Conservation (phyloP, 30 jellyfish, hydroid and myxozoan genomes). For the Rhopilema esculentum region DNA sequence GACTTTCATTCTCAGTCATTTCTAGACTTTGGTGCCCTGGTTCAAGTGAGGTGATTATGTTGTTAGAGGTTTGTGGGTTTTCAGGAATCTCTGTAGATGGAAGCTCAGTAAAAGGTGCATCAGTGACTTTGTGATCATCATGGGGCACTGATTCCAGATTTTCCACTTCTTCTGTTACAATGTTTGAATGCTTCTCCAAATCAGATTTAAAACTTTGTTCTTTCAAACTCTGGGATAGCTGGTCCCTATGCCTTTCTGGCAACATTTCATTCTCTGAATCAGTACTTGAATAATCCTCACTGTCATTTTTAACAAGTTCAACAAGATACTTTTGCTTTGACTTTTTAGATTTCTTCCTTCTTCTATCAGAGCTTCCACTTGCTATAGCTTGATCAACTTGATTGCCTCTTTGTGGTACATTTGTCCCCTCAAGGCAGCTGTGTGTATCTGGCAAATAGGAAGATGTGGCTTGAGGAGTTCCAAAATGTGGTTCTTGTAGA, state of each 20-base stretch:
- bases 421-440: too few species aligned
- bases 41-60: not conserved
- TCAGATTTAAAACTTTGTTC: not conserved
- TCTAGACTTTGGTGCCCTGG: not conserved
- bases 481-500: constrained; percentile 43
- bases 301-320: constrained; percentile 30
- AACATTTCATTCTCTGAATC: constrained; percentile 27
- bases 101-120: not conserved
- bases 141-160: not conserved
- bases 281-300: constrained; percentile 6
- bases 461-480: not conserved
- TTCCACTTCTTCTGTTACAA: not conserved
- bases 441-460: not conserved
- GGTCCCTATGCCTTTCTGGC: not conserved
- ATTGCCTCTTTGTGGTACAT: not conserved
- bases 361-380: not conserved
- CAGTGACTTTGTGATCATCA: not conserved
- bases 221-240: not conserved
- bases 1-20: not conserved
- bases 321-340: constrained; percentile 52
- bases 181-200: not conserved
- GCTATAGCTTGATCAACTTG: not conserved
- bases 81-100: not conserved
- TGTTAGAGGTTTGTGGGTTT: not conserved
- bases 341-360: constrained; percentile 22